Conservation (phyloP, 2,797 vertebrate genomes). For the Alcedo quadribrachys region DNA sequence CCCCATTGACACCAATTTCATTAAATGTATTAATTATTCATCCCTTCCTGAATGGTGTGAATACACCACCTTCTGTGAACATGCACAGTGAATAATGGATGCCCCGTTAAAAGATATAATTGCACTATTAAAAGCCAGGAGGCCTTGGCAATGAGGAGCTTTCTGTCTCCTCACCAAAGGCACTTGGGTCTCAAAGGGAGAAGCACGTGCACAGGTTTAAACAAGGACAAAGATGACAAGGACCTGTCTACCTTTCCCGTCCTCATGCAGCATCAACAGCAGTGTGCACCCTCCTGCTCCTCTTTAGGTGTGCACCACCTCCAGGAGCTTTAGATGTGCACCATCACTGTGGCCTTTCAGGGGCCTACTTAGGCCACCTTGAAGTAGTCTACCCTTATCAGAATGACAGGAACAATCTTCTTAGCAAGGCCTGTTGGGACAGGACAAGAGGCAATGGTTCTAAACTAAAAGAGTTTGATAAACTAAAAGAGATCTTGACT, state of each 20-base stretch:
- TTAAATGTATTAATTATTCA: slow-evolving; percentile 39
- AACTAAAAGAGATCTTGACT: neutral
- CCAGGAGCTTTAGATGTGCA: neutral
- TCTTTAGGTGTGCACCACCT: neutral
- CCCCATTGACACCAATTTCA: neutral
- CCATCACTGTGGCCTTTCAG: neutral
- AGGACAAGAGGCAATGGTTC: neutral
- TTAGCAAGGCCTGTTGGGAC: neutral
- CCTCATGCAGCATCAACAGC: neutral
- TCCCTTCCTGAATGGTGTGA: neutral
- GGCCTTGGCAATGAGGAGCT: accelerated
- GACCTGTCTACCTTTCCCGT: neutral
- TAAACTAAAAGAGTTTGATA: neutral
- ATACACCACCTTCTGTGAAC: neutral
- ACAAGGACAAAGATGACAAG: neutral
- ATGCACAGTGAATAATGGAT: neutral
- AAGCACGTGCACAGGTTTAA: neutral
- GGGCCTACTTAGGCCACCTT: no score
- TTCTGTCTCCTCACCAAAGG: neutral
- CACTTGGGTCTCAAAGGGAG: neutral
- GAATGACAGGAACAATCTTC: neutral
- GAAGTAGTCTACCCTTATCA: neutral
- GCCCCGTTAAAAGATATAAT: neutral
- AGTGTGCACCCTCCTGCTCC: neutral
- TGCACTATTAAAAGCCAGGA: neutral